These are phyloP conservation scores for Aldabrachelys gigantea DNA, from an alignment of 2,113 vertebrate species.

Conservation along the genomic window DNA sequence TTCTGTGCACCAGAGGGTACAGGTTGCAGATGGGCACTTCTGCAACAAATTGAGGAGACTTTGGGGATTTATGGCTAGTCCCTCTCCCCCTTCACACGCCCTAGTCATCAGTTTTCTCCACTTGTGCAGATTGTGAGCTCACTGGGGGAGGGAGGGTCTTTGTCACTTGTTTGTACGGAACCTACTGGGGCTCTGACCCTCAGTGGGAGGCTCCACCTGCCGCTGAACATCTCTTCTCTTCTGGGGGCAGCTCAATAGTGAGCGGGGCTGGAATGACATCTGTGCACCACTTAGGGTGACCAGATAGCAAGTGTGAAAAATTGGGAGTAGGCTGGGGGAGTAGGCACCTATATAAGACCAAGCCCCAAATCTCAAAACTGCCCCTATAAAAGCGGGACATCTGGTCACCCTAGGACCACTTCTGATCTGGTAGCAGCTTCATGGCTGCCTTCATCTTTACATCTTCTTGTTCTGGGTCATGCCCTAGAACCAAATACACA, in stretches of 20 bases:
- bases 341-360: neutral
- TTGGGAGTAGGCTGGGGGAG: accelerated
- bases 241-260: too few relatives aligned
- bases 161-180: neutral
- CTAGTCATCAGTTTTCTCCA: neutral
- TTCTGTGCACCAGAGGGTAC: too few relatives aligned
- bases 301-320: neutral
- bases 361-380: neutral
- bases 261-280: too few relatives aligned
- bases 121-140: too few relatives aligned
- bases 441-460: too few relatives aligned
- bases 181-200: neutral
- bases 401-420: too few relatives aligned
- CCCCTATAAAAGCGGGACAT: neutral
- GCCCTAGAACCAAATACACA: neutral
- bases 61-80: neutral
- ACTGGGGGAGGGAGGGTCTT: neutral
- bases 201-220: too few relatives aligned
- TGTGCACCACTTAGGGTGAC: neutral
- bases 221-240: neutral
- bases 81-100: neutral
- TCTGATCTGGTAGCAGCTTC: too few relatives aligned
- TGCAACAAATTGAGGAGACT: neutral
- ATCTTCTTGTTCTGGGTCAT: neutral
- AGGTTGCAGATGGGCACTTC: neutral